Percentiles rank a stretch among this genome's conserved stretches.
Evolutionary conservation across 2,797 vertebrate species (phyloP).

Genomic region (Synanceia verrucosa): DNA sequence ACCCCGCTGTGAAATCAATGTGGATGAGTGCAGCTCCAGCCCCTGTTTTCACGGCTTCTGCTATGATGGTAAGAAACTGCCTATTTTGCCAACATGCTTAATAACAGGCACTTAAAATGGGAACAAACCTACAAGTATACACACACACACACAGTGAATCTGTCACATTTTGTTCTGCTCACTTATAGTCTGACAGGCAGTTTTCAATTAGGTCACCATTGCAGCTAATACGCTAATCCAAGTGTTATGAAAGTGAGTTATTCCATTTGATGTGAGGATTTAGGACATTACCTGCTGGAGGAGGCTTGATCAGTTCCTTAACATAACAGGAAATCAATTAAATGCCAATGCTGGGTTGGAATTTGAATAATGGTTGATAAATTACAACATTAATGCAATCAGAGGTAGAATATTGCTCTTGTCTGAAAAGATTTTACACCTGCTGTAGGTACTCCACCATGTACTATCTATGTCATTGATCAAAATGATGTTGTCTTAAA

Average conservation of each 20-base stretch:
- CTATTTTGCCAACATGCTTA: conserved; percentile 46
- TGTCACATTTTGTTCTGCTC: conserved; percentile 65
- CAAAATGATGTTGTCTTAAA: conserved; percentile 17
- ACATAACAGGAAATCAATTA: conserved; percentile 67
- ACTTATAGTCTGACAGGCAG: conserved; percentile 54
- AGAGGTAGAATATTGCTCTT: conserved; percentile 48
- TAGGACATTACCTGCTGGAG: conserved; percentile 61
- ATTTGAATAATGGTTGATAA: conserved; percentile 74
- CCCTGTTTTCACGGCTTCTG: conserved; percentile 87
- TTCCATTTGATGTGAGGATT: conserved; percentile 74
- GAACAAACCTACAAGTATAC: conserved; percentile 6
- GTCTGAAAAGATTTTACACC: conserved; percentile 33
- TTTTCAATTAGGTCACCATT: conserved; percentile 67
- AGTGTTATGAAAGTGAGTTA: conserved; percentile 78
- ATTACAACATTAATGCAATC: conserved; percentile 69
- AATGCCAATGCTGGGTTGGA: conserved; percentile 46
- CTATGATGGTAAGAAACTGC: conserved; percentile 82
- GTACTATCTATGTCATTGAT: conserved; percentile 55
- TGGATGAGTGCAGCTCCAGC: conserved; percentile 85
- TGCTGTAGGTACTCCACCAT: conserved; percentile 29
- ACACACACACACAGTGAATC: not conserved
- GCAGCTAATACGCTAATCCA: conserved; percentile 81
- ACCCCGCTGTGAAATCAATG: conserved; percentile 87
- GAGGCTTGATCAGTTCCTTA: conserved; percentile 61
- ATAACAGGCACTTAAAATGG: conserved; percentile 48